Evolutionary conservation across 2,797 vertebrate genomes (phyloP).

Genomic region (Pelodytes ibericus): DNA sequence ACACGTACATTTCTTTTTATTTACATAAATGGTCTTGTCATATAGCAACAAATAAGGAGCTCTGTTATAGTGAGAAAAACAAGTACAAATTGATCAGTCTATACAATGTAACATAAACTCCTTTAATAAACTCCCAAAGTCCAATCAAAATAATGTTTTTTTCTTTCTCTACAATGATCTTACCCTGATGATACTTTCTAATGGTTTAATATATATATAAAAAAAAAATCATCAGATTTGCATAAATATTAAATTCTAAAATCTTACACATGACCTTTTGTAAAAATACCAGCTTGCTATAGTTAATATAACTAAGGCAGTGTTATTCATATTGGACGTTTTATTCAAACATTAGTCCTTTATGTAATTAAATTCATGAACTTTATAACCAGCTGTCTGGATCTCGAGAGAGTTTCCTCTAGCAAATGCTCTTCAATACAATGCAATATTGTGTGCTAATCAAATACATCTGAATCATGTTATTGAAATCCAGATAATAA

Average conservation of each 20-base stretch:
- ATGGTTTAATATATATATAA: neutral
- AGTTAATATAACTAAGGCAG: conserved; percentile 29
- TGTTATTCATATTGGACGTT: conserved; percentile 43
- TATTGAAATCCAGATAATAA: conserved; percentile 49
- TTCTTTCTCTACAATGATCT: too few relatives aligned
- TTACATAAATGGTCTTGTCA: too few relatives aligned
- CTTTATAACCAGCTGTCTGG: conserved; percentile 38
- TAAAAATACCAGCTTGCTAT: conserved; percentile 37
- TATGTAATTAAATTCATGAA: conserved; percentile 52
- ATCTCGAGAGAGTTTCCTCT: conserved; percentile 42
- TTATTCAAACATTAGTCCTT: conserved; percentile 48
- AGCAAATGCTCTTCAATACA: conserved; percentile 24
- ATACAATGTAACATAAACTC: too few relatives aligned
- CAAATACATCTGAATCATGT: conserved; percentile 39
- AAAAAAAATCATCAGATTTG: conserved; percentile 2
- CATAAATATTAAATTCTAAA: conserved; percentile 21
- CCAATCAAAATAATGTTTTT: too few relatives aligned
- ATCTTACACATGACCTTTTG: conserved; percentile 38
- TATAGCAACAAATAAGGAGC: too few relatives aligned
- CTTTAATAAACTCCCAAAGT: too few relatives aligned
- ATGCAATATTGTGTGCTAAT: conserved; percentile 33
- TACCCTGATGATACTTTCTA: neutral
- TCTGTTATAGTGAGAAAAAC: too few relatives aligned
- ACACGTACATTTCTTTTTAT: too few relatives aligned
- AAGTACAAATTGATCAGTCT: too few relatives aligned